Evolutionary conservation across 2,888 invertebrate species (phyloP).

Genomic region (Calephelis perditalis): DNA sequence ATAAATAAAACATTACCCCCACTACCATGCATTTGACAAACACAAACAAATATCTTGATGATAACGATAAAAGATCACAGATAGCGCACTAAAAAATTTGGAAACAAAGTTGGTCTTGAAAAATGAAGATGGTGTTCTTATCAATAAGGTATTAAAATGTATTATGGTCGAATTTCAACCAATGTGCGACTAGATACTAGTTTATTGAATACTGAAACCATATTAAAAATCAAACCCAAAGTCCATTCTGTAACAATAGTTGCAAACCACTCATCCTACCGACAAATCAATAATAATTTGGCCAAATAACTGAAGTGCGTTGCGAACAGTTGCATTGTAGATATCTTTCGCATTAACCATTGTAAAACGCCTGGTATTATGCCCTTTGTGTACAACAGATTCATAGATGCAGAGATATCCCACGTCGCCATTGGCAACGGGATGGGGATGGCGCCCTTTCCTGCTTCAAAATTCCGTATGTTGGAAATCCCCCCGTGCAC

Average conservation of each 20-base stretch:
- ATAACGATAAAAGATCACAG: no score
- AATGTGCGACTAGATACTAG: no score
- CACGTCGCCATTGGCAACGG: conserved; percentile 58
- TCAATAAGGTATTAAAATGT: no score
- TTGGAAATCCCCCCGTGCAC: conserved; percentile 63
- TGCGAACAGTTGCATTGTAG: conserved; percentile 1
- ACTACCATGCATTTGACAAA: no score
- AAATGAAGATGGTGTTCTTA: no score
- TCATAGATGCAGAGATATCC: conserved; percentile 56
- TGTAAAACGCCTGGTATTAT: conserved; percentile 27
- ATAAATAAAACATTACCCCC: no score
- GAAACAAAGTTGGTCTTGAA: no score
- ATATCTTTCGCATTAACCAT: conserved; percentile 14
- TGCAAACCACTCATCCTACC: neutral
- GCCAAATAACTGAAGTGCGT: neutral
- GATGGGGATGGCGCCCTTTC: conserved; percentile 54
- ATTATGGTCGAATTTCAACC: no score
- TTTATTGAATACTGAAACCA: no score
- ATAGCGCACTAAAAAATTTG: no score
- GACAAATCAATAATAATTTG: neutral
- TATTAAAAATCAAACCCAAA: no score
- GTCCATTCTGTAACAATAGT: neutral
- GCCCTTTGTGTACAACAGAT: conserved; percentile 41
- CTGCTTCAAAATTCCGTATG: conserved; percentile 57
- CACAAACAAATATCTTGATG: no score